Evolutionary conservation across 1,140 invertebrate species (phyloP).

Genomic region (Harpegnathos saltator): DNA sequence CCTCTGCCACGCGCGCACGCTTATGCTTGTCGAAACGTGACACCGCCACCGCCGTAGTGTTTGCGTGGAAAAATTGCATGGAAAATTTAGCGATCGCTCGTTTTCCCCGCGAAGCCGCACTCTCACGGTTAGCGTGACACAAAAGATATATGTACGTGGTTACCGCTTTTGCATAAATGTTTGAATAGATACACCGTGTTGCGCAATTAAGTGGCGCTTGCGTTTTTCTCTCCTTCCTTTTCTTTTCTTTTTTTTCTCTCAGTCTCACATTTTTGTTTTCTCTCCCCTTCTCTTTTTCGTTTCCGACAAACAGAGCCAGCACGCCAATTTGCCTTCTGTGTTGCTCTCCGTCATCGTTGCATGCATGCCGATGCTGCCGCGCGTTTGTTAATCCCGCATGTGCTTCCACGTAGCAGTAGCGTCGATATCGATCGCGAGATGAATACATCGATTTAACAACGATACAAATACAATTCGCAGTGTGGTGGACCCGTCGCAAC

Average conservation of each 20-base stretch:
- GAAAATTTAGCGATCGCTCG: not conserved
- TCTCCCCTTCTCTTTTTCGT: not conserved
- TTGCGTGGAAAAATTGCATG: constrained; percentile 48
- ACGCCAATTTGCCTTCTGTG: not conserved
- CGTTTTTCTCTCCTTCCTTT: not conserved
- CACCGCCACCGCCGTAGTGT: constrained; percentile 45
- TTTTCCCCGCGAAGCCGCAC: not conserved
- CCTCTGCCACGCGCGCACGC: not conserved
- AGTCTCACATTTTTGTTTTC: not conserved
- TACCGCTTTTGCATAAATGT: constrained; percentile 19
- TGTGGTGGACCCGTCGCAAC: constrained; percentile 94
- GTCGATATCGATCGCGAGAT: constrained; percentile 30
- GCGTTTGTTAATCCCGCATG: constrained; percentile 15
- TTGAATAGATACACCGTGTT: not conserved
- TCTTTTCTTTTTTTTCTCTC: not conserved
- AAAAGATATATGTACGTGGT: constrained; percentile 47
- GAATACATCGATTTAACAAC: not conserved
- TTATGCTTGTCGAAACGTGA: constrained; percentile 36
- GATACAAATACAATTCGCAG: constrained; percentile 85
- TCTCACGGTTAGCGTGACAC: not conserved
- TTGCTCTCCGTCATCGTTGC: constrained; percentile 8
- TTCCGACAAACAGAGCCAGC: not conserved
- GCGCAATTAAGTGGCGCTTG: not conserved
- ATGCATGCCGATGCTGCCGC: constrained; percentile 13
- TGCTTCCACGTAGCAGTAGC: not conserved